A percentile compares a stretch with the other conserved stretches of the same genome.
Conservation (phyloP, 2,113 vertebrate species). For the Ictalurus punctatus region DNA sequence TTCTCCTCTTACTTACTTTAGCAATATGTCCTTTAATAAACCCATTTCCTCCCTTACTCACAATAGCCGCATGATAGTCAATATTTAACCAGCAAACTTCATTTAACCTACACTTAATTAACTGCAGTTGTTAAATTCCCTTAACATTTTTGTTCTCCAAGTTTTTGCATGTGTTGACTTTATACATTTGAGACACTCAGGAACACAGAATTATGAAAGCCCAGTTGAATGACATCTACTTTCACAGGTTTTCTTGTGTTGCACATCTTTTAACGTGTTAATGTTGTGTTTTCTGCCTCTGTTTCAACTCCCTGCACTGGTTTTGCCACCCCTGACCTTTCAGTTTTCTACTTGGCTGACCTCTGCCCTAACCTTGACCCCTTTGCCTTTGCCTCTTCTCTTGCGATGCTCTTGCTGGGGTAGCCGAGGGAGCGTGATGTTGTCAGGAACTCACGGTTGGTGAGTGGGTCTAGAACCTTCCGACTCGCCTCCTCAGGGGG, state of each 20-base stretch:
- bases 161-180: constrained; percentile 29
- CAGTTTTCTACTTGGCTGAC: constrained; percentile 77
- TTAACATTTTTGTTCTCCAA: constrained; percentile 3
- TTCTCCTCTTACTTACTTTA: neutral
- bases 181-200: constrained; percentile 13
- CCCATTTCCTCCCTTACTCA: neutral
- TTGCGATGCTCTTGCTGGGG: constrained; percentile 77
- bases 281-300: constrained; percentile 49
- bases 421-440: constrained; percentile 95
- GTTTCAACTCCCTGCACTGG: constrained; percentile 60
- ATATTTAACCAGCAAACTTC: constrained; percentile 23
- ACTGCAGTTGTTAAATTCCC: neutral
- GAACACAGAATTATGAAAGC: constrained; percentile 21
- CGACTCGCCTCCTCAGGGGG: constrained; percentile 59
- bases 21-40: neutral
- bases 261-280: constrained; percentile 54
- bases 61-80: constrained; percentile 15
- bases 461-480: constrained; percentile 83
- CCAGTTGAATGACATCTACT: constrained; percentile 25
- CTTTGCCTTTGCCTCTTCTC: constrained; percentile 76
- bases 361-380: constrained; percentile 81
- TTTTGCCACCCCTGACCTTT: constrained; percentile 67
- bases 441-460: constrained; percentile 93
- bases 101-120: constrained; percentile 28
- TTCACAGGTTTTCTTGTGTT: constrained; percentile 32